A percentile compares a stretch with the other conserved stretches of the same genome.
Conservation (phyloP, 2,113 vertebrate genomes). For the Azemiops feae region DNA sequence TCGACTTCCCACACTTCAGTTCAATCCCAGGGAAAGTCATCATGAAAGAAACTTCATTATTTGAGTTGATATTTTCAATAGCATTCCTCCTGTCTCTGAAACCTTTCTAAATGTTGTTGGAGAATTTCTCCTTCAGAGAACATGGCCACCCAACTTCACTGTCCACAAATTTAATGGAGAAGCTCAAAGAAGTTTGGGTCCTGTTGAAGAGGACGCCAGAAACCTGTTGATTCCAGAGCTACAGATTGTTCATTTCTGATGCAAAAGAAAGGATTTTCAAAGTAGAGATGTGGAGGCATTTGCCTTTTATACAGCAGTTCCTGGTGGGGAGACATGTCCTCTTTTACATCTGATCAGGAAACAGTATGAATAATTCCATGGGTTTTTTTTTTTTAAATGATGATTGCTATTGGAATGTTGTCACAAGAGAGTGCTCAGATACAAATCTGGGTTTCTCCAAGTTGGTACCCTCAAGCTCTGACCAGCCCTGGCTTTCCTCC, state of each 20-base stretch:
- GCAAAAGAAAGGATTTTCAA: neutral
- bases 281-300: neutral
- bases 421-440: neutral
- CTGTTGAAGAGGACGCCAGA: neutral
- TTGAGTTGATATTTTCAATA: neutral
- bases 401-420: neutral
- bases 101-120: neutral
- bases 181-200: neutral
- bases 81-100: neutral
- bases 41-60: neutral
- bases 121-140: neutral
- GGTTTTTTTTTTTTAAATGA: neutral
- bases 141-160: neutral
- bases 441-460: neutral
- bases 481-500: neutral
- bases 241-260: neutral
- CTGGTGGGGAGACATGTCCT: neutral
- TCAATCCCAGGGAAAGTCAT: neutral
- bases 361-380: neutral
- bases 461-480: neutral
- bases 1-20: neutral
- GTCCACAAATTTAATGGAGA: neutral
- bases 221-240: neutral
- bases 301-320: neutral
- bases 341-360: neutral